Base-by-base conservation (phyloP, 2,113 vertebrate genomes). In the Eleginops maclovinus region DNA sequence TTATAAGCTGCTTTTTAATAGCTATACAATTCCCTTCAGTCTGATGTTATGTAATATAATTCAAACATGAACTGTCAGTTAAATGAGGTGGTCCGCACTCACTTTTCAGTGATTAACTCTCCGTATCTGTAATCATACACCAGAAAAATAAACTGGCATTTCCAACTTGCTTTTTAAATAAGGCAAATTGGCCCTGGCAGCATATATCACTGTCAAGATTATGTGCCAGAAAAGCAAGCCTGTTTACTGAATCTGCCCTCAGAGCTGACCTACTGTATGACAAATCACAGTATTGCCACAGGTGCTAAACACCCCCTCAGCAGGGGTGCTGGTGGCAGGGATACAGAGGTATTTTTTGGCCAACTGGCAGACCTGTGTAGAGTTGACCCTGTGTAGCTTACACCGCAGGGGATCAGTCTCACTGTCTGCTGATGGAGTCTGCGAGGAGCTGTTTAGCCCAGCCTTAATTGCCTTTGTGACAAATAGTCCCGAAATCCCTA, bases 271-370 rank as follows among this genome's bases (percentile, higher is more conserved):
- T 74, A 26, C 68, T 81, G 62, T 67, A 70, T 77, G 83, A 85
- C 71, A 77, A 89, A 90, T 88, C 64, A 86, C 82, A 85, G 58
- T 79, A 78, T 83, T 84, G 82, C 86, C 86, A 81, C 63, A 43
- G 73, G 82, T 84, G 82, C 66, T 89, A 79, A 91, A 84, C 81
- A 82, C 60, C 74, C 54, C 84, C 88, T 83, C 89, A 73, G 83
- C 81, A 85, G 77, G 85, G 75, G 80, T 40, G 74, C 81, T 73
- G 77, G 53, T 76, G 82, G 81, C 85, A 26, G 47, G 26, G 76
- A 89, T 83, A 62, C 73, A 75, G 70, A 66, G 78, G 81, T 59
- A 54, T 75, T 75, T 79, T 76, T 77, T 81, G 79, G 71, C 88
- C 84, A 80, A 85, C 73, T 88, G 84, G 79, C 82, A 74, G 80